Evolutionary conservation across 2,888 invertebrate species (phyloP), one percentile per base, ranked within the genome.

Genomic region (Acrocyrtus sp.): DNA sequence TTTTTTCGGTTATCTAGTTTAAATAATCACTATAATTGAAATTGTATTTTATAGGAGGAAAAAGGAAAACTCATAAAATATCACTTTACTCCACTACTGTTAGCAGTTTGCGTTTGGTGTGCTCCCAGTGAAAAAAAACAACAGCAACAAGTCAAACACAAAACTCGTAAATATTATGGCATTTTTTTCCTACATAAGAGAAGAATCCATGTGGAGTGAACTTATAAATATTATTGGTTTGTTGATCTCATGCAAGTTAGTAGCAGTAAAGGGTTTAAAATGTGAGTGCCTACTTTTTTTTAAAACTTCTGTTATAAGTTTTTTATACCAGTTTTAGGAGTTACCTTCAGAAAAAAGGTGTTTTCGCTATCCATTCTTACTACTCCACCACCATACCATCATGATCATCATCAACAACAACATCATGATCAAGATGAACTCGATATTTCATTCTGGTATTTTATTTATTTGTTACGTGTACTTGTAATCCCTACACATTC

Each of bases 141-240:
- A 47, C 29, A 48, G 60, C 34, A 27, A 48, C 47, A 60, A 56
- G 34, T 34, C 34, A 34, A 34, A 34, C 34, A 34, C 6, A 34
- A 34, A 34, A 27, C 53, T 66, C 60, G 60, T 72, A 72, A 72
- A 72, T 72, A 72, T 72, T 72, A 66, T 66, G 72, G 72, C 72
- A 65, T 65, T 65, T 51, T 43, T 62, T 50, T 43, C 24, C 5
- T 27, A 24, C 34, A 50, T 29, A 34, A 17, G 41, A 61, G 21
- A 61, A 26, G 26, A n/a, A 43, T 17, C 17, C 54, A 45, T 60
- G 68, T 34, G 24, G 68, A 47, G 68, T 22, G 17, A 51, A 24
- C 19, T 66, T 58, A 58, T 54, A 68, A 60, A 51, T 65, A 39
- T 51, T 65, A 72, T 72, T 72, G 66, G 72, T 72, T 72, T 72